These are phyloP conservation scores for Felis chaus DNA, from an alignment of 2,113 vertebrate genomes.

Conservation along the genomic window DNA sequence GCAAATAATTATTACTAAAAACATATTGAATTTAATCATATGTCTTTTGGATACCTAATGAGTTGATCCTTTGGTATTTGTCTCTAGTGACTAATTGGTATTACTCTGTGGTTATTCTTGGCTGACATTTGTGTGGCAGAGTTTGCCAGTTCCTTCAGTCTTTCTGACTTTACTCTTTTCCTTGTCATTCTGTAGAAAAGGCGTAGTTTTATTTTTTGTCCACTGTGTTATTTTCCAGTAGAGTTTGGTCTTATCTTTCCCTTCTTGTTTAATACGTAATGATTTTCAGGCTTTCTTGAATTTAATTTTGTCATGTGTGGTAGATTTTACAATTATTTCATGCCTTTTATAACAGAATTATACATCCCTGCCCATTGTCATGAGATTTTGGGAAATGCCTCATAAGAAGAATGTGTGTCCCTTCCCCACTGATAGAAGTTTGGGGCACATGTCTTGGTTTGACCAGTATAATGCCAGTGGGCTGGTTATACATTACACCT, in stretches of 20 bases:
- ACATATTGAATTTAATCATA: background rate
- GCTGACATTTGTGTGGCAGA: background rate
- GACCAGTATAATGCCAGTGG: background rate
- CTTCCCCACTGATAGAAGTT: background rate
- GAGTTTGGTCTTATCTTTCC: background rate
- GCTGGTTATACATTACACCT: background rate
- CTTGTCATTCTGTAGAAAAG: background rate
- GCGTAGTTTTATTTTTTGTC: background rate
- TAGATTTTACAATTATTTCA: background rate
- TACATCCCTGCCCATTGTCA: background rate
- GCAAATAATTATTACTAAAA: constrained; percentile 27
- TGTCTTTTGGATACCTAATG: background rate
- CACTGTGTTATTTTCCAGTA: background rate
- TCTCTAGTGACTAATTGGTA: background rate
- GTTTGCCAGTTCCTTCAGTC: background rate
- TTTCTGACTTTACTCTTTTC: background rate
- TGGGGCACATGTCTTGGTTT: background rate
- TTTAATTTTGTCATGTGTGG: background rate
- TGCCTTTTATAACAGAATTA: background rate
- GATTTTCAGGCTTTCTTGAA: background rate
- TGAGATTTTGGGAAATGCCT: constrained; percentile 16
- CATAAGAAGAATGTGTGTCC: background rate
- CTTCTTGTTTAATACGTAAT: background rate
- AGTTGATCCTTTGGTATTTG: background rate
- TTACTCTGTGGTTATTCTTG: background rate